Evolutionary conservation across 2,888 invertebrate species (phyloP), one percentile per base, ranked within the genome.

Genomic region (Platynereis dumerilii): DNA sequence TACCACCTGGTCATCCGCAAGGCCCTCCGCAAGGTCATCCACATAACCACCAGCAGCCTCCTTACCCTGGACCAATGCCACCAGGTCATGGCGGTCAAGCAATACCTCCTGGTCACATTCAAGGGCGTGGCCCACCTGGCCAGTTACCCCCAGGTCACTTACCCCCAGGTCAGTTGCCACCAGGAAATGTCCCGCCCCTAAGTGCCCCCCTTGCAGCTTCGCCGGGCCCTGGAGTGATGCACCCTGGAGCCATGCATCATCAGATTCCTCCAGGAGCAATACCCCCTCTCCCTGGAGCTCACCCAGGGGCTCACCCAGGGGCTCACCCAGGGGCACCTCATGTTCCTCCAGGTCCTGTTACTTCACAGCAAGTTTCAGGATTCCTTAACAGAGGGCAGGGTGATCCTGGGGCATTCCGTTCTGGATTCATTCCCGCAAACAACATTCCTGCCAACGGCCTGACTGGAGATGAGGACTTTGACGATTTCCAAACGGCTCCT

Each of bases 401-500:
- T 34, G 12, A 34, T 34, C 7, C 12, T 12, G 34, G 34, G 34
- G 34, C 34, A 34, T 34, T 34, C 34, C 34, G 12, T 34, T 5
- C 34, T 52, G 22, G 53, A 15, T 52, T 52, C 53, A 52, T 22
- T 24, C 53, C 22, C 10, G 5, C 26, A 26, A 24, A 15, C 12
- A 34, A 34, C 34, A 34, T 34, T 34, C 34, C 57, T 1, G 59
- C 58, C n/a, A 55, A 26, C 56, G 72, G 17, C 2, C 28, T 24
- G 12, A 60, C 61, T 39, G 72, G 63, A 10, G 78, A 78, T 54
- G 80, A 80, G 69, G 81, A 81, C 58, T 81, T 81, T 73, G 78
- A 76, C 42, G 80, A 81, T 67, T 81, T 81, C 61, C 80, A 81
- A 56, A 70, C 71, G 42, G 80, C 80, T 1, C 66, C 75, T 1